A percentile compares a stretch with the other conserved stretches of the same genome.
Conservation (phyloP, 2,113 vertebrate genomes). For the Baryphthengus martii region DNA sequence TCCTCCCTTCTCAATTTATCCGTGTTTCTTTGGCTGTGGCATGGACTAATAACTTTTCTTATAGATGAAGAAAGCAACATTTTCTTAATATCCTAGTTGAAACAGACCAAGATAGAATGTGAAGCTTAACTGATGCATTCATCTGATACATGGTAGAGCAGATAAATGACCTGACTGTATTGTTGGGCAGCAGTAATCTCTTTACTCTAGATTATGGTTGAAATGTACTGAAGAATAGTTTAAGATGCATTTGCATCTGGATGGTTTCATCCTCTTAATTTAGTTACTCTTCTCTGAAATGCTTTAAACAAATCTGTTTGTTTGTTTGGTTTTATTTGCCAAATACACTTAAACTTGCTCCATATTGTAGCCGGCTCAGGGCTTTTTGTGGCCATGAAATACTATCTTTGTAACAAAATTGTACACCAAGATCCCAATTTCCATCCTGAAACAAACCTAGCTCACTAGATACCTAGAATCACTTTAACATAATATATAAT, state of each 20-base stretch:
- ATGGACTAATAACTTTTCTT: neutral
- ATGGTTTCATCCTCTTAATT: neutral
- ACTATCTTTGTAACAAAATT: neutral
- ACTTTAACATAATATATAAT: neutral
- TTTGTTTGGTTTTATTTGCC: neutral
- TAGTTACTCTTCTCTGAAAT: neutral
- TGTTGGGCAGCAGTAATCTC: neutral
- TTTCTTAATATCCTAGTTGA: neutral
- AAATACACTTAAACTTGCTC: neutral
- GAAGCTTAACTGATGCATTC: neutral
- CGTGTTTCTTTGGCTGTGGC: neutral
- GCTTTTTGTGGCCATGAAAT: neutral
- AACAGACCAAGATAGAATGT: neutral
- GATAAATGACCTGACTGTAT: neutral
- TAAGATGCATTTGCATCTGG: neutral
- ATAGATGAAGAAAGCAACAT: neutral
- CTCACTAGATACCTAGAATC: neutral
- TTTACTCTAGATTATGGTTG: neutral
- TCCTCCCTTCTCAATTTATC: neutral
- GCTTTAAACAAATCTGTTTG: neutral
- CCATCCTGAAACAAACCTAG: neutral
- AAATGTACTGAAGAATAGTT: neutral
- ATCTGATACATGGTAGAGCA: neutral
- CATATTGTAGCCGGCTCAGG: neutral
- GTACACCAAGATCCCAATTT: neutral